Evolutionary conservation across 2,888 invertebrate species (phyloP).

Genomic region (Stenolophus ochropezus): DNA sequence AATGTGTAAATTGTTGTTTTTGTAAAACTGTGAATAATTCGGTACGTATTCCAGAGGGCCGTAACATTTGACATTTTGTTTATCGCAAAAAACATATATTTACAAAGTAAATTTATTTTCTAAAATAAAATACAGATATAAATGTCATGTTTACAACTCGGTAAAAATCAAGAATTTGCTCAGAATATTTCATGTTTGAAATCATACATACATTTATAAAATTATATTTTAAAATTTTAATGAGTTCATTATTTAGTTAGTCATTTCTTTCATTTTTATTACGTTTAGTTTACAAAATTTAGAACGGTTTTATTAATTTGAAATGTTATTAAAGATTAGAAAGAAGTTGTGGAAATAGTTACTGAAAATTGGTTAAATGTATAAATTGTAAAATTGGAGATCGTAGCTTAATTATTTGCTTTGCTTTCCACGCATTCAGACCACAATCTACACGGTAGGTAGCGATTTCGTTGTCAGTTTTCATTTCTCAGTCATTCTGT

Average conservation of each 20-base stretch:
- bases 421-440: conserved; percentile 73
- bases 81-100: not conserved
- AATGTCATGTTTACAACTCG: not conserved
- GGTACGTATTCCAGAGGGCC: too few species aligned
- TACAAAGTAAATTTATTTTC: too few species aligned
- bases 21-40: not conserved
- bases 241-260: not conserved
- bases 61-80: not conserved
- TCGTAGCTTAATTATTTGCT: conserved; percentile 69
- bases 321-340: not conserved
- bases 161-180: conserved; percentile 11
- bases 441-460: conserved; percentile 73
- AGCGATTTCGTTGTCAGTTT: conserved; percentile 64
- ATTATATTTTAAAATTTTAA: conserved; percentile 14
- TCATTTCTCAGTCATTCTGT: conserved; percentile 38
- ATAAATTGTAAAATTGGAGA: conserved; percentile 9
- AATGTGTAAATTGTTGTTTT: not conserved
- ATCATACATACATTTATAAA: conserved; percentile 23
- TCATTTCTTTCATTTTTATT: not conserved
- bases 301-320: conserved; percentile 21
- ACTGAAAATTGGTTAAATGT: not conserved
- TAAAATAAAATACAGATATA: not conserved
- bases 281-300: conserved; percentile 31
- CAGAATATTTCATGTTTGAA: not conserved
- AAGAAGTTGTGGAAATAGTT: conserved; percentile 5